Percentiles rank a stretch among this genome's conserved stretches.
phyloP scores from a whole-genome alignment of 1,140 invertebrate genomes.

The Ylistrum balloti region DNA sequence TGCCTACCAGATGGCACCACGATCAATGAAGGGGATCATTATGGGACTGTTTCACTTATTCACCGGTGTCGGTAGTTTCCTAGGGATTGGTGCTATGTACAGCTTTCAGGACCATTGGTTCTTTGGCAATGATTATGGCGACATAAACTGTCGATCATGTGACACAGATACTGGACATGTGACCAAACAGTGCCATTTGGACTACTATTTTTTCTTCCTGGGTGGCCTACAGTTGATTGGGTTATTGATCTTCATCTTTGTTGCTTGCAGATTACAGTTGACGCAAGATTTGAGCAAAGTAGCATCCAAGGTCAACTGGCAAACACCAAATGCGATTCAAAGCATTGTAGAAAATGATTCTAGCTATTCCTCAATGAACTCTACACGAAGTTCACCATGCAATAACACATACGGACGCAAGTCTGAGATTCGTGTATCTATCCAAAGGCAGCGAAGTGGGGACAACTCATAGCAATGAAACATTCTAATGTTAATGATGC shows the following conservation, averaged over 20 bases:
- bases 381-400: neutral
- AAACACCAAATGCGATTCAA: neutral
- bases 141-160: constrained; percentile 82
- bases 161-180: neutral
- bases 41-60: constrained; percentile 84
- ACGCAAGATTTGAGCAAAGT: neutral
- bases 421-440: constrained; percentile 33
- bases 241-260: constrained; percentile 76
- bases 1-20: constrained; percentile 84
- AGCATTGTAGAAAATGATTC: neutral
- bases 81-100: constrained; percentile 81
- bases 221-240: constrained; percentile 82
- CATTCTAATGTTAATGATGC: too few species aligned
- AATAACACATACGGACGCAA: neutral
- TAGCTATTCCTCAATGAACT: constrained; percentile 17
- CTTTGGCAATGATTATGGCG: constrained; percentile 74
- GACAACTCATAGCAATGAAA: constrained; percentile 18
- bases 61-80: constrained; percentile 83
- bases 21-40: constrained; percentile 84
- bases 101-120: constrained; percentile 80
- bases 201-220: constrained; percentile 84
- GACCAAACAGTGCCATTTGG: constrained; percentile 79
- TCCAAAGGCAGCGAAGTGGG: constrained; percentile 42
- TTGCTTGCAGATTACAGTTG: constrained; percentile 52
- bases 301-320: neutral